Evolutionary conservation across 1,140 invertebrate species (phyloP), one percentile per base, ranked within the genome.

Genomic region (Scylla paramamosain): DNA sequence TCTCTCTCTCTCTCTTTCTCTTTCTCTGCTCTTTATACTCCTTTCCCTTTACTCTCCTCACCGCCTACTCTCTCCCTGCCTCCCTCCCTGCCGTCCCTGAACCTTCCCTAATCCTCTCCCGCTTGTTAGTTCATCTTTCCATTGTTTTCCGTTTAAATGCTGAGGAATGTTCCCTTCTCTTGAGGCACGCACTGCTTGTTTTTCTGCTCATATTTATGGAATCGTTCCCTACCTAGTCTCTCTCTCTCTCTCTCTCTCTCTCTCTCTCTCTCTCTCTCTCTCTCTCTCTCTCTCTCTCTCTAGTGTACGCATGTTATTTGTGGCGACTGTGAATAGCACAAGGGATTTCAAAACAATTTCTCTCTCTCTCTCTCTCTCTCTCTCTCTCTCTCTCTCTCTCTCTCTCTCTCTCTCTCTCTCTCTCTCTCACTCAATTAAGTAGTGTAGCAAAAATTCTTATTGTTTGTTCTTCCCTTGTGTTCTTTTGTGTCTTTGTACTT

Each of bases 161-260:
- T n/a, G 67, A 77, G 25, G 25, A 77, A 77, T n/a, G 67, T 77
- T 12, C 12, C 10, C 52, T 12, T 20, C 52, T 59, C 52, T 3
- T 1, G 52, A n/a, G 20, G 20, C 67, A 77, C 67, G 67, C 25
- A 77, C 10, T 77, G 20, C 67, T n/a, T n/a, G 20, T 77, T 25
- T 77, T 77, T 77, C 67, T 77, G 25, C n/a, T 77, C 67, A 77
- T 77, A 77, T 77, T 77, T 77, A 77, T 77, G 67, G 67, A 77
- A 77, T n/a, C 25, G 67, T 77, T 77, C 67, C 25, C 67, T 77
- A 25, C 20, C 25, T 0, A 7, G 25, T 8, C 31, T 39, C 59
- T 92, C 10, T 39, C 28, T 20, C 25, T 92, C n/a, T 77, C 91
- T 52, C 28, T 86, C 52, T 59, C 52, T 59, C 52, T 59, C 52